Conservation (phyloP, 2,797 vertebrate species). For the Cephalopachus bancanus region DNA sequence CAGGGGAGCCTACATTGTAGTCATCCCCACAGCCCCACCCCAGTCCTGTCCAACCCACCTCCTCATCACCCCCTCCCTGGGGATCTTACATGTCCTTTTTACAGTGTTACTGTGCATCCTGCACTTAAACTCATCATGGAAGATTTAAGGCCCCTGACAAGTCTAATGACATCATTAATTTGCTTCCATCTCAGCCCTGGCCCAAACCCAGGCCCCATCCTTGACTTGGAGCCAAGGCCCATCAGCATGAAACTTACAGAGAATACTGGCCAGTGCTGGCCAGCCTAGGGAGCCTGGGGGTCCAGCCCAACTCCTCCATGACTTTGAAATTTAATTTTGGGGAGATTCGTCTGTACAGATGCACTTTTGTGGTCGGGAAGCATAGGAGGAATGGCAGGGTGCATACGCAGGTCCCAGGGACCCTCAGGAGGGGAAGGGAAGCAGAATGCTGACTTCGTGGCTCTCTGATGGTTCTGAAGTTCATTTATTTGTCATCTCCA, state of each 20-base stretch:
- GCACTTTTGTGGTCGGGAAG: background rate
- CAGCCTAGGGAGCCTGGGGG: background rate
- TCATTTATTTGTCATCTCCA: background rate
- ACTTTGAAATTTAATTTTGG: constrained; percentile 37
- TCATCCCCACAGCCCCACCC: no score
- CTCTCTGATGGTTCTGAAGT: background rate
- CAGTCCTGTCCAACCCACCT: background rate
- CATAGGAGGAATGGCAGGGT: background rate
- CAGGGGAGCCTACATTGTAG: background rate
- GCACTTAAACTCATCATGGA: constrained; percentile 80
- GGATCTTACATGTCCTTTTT: constrained; percentile 65
- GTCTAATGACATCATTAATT: constrained; percentile 87
- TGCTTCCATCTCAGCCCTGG: constrained; percentile 75
- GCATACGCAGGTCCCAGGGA: background rate
- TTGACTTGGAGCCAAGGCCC: constrained; percentile 79
- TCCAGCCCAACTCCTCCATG: background rate
- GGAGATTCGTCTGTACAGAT: background rate
- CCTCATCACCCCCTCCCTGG: background rate
- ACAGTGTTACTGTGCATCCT: constrained; percentile 81
- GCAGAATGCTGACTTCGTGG: background rate
- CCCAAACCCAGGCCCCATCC: constrained; percentile 80
- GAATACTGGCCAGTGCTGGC: constrained; percentile 67
- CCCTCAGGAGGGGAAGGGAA: background rate
- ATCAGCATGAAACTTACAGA: constrained; percentile 81
- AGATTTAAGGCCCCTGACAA: constrained; percentile 85